phyloP scores from a whole-genome alignment of 2,888 invertebrate species.

The Euclidia mi region DNA sequence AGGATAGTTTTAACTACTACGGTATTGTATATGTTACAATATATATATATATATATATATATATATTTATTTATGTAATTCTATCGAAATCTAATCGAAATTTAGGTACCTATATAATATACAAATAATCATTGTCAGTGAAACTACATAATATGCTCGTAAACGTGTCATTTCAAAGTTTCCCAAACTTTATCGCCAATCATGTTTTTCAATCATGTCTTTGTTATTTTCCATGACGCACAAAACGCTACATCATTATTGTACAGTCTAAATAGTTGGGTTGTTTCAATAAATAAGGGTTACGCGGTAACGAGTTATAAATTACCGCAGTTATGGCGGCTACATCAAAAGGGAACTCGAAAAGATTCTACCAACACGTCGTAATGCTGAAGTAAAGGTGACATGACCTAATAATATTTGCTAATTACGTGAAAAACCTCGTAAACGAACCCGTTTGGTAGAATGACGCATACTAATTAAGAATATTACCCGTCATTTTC shows the following conservation, averaged over 20 bases:
- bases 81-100: too few relatives aligned
- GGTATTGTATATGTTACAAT: too few relatives aligned
- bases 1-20: too few relatives aligned
- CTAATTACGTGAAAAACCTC: slow-evolving; percentile 67
- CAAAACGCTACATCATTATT: slow-evolving; percentile 50
- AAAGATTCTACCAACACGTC: slow-evolving; percentile 61
- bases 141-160: too few relatives aligned
- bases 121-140: too few relatives aligned
- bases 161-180: too few relatives aligned
- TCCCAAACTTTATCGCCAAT: slow-evolving; percentile 25
- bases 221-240: slow-evolving; percentile 32
- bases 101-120: too few relatives aligned
- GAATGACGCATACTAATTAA: slow-evolving; percentile 7
- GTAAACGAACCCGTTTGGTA: slow-evolving; percentile 46
- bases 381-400: slow-evolving; percentile 62
- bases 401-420: slow-evolving; percentile 67
- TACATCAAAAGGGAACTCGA: too few relatives aligned
- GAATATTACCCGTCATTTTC: background rate
- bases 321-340: slow-evolving; percentile 65
- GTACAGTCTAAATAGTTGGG: slow-evolving; percentile 62
- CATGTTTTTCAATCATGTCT: too few relatives aligned
- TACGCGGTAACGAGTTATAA: slow-evolving; percentile 65
- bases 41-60: too few relatives aligned
- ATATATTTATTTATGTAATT: too few relatives aligned
- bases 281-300: slow-evolving; percentile 62